Evolutionary conservation across 1,140 invertebrate genomes (phyloP).

Genomic region (Neodiprion virginianus): DNA sequence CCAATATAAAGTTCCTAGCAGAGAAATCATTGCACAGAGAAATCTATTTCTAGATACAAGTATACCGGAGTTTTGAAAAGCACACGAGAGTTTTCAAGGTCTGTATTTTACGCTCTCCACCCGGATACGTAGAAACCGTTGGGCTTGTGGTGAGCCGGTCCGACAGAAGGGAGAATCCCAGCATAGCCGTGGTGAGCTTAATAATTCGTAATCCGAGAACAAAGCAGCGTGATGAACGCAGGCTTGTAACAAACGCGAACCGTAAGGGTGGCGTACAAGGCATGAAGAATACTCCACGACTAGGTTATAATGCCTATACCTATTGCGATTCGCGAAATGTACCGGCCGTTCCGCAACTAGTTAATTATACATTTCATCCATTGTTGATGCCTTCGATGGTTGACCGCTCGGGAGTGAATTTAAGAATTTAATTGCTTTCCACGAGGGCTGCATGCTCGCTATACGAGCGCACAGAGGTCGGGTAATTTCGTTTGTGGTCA

Average conservation of each 20-base stretch:
- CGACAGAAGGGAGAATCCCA: neutral
- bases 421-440: slow-evolving; percentile 5
- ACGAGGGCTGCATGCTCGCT: neutral
- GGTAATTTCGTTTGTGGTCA: neutral
- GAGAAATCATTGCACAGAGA: too few species aligned
- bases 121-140: neutral
- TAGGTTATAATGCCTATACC: too few species aligned
- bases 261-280: neutral
- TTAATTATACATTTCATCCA: neutral
- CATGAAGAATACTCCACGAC: neutral
- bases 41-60: too few species aligned
- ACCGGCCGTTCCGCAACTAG: neutral
- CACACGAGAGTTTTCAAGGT: too few species aligned
- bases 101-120: neutral
- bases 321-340: neutral
- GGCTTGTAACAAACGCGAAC: slow-evolving; percentile 4
- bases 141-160: neutral
- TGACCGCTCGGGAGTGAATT: neutral
- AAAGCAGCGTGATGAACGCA: neutral
- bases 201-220: slow-evolving; percentile 7
- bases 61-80: too few species aligned
- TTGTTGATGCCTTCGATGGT: neutral
- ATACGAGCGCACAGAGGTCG: neutral
- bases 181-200: neutral
- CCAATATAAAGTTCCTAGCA: too few species aligned